Base-by-base conservation (phyloP, 2,888 invertebrate species). In the Hartigia nigra region DNA sequence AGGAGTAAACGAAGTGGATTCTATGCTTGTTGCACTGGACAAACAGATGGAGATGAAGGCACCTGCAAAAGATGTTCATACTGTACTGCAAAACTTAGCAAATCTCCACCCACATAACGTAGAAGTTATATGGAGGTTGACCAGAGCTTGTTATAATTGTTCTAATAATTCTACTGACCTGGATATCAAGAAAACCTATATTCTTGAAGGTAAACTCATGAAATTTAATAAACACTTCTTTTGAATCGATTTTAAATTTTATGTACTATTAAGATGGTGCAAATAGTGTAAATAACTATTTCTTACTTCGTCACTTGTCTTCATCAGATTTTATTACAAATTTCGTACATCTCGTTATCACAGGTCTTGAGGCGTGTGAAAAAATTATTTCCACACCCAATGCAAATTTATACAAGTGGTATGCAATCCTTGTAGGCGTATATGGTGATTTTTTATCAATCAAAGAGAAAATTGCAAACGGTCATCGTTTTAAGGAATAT, bases 381-480 rank as follows among this genome's bases (percentile, higher is more conserved):
- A 89, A 90, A 80, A 93, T 95, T 32, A 87, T 96, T 35, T 88
- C 92, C 75, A 89, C 92, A 1, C 87, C 92, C 32, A 92, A 93
- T 85, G 92, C 94, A 0, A 93, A 95, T 85, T 93, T 94, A 31
- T 95, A 96, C 90, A 96, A 96, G 91, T 96, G 96, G 96, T 94
- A 93, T 89, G 96, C 96, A 3, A 94, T 96, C 75, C 92, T 95
- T 23, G 87, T 95, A 75, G 96, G 96, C 31, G 92, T 93, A 75
- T 91, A 94, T 76, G 93, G 93, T 39, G 94, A 95, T 78, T 94
- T 93, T 87, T 92, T 94, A 77, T 91, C 94, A 0, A 92, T 93
- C 3, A 94, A 94, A 86, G 95, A 95, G 72, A 95, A 94, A 91
- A 95, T 96, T 76, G 89, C 93, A 83, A 94, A 94, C 90, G 96